Base-by-base conservation (phyloP, 2,888 invertebrate species). In the Thymelicus sylvestris region DNA sequence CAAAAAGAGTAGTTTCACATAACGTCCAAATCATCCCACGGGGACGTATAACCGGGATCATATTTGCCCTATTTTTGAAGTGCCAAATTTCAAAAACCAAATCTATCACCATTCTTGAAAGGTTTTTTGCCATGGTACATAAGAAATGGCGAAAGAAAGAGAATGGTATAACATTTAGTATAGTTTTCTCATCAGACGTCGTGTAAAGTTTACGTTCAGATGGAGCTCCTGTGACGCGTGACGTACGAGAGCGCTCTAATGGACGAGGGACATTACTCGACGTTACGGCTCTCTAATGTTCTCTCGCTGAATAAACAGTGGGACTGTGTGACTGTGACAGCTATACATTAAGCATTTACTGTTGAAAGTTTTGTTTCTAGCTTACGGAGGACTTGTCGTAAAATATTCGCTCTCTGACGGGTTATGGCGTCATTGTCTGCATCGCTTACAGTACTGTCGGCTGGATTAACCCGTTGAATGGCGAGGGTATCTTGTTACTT, bases 161-260 rank as follows among this genome's bases (percentile, higher is more conserved):
- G 3, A 31, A 31, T 31, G 31, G 5, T 2, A 31, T 31, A 31
- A 59, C 5, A n/a, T n/a, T 59, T 38, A n/a, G 7, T 59, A n/a
- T 31, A 59, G 59, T 59, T n/a, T 3, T 39, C 59, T 38, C 7
- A 7, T 38, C 13, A 38, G 38, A n/a, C 13, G 13, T 24, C 12
- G 59, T 59, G 59, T n/a, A n/a, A 59, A 59, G 38, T 59, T 59
- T 59, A 59, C 59, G 55, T 59, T 31, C 38, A 38, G 38, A 13
- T 7, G 39, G 13, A 59, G 59, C 31, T 57, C 10, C 57, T 59
- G 2, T 57, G 57, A 57, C 57, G 59, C 24, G 24, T 59, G 59
- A 59, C 39, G 39, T 59, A 59, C 57, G 57, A 52, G 10, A 19
- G 55, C 59, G 38, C n/a, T n/a, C 59, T 59, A 59, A 59, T 59